These are phyloP conservation scores for Thalassophryne amazonica DNA, from an alignment of 2,797 vertebrate species.

Conservation along the genomic window DNA sequence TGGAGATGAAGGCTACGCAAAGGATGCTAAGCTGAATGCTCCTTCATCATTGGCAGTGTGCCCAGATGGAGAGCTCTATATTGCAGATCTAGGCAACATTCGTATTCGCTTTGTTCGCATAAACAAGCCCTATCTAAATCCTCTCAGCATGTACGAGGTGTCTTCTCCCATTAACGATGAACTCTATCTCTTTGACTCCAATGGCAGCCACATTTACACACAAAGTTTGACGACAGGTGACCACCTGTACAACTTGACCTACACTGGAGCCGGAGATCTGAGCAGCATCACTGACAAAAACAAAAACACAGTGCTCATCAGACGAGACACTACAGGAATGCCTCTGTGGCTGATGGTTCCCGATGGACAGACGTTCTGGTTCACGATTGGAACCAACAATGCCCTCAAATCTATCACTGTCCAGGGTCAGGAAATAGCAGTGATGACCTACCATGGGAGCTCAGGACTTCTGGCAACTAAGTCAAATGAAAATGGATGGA, in stretches of 20 bases:
- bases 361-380: conserved; percentile 94
- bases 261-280: conserved; percentile 87
- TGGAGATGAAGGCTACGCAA: conserved; percentile 95
- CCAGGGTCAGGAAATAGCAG: conserved; percentile 90
- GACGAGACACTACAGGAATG: conserved; percentile 91
- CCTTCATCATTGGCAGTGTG: conserved; percentile 93
- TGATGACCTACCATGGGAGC: conserved; percentile 96
- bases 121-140: conserved; percentile 93
- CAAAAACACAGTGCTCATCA: conserved; percentile 87
- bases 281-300: conserved; percentile 92
- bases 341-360: conserved; percentile 94
- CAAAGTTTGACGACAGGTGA: conserved; percentile 96
- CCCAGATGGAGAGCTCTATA: conserved; percentile 91
- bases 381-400: conserved; percentile 95
- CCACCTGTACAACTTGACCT: conserved; percentile 94
- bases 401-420: conserved; percentile 91
- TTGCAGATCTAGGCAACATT: conserved; percentile 94
- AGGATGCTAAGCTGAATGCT: conserved; percentile 91
- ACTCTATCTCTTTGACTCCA: conserved; percentile 94
- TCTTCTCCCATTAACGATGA: conserved; percentile 95
- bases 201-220: conserved; percentile 93
- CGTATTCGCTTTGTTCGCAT: conserved; percentile 91
- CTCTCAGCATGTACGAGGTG: conserved; percentile 92
- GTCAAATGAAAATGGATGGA: conserved; percentile 97
- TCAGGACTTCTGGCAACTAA: conserved; percentile 95